Evolutionary conservation across 2,797 vertebrate species (phyloP).

Genomic region (Siniperca obscura): DNA sequence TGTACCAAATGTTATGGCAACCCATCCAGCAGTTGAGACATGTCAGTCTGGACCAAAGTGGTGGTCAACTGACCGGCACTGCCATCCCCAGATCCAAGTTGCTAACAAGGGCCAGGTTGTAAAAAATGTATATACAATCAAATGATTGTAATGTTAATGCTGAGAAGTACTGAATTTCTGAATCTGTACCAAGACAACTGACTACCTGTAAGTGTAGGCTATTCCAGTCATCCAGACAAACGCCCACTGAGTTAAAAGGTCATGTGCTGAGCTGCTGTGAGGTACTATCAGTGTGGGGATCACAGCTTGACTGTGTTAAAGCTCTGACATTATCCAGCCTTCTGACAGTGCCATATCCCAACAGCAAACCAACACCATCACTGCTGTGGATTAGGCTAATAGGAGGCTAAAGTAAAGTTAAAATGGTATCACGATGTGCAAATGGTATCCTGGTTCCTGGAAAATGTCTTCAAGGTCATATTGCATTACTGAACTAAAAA

Average conservation of each 20-base stretch:
- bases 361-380: conserved; percentile 25
- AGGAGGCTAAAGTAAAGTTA: conserved; percentile 16
- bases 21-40: no score
- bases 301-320: conserved; percentile 26
- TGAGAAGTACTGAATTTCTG: neutral
- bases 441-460: neutral
- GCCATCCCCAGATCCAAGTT: neutral
- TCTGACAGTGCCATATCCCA: conserved; percentile 19
- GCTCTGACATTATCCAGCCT: conserved; percentile 19
- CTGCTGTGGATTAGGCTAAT: conserved; percentile 31
- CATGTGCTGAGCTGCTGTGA: conserved; percentile 25
- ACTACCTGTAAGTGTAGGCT: neutral
- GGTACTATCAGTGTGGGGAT: conserved; percentile 30
- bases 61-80: no score
- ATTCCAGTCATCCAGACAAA: conserved; percentile 12
- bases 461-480: conserved; percentile 24
- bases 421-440: neutral
- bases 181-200: neutral
- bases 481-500: neutral
- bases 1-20: no score
- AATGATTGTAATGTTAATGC: neutral
- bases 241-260: conserved; percentile 27
- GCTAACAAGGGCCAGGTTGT: neutral
- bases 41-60: no score
- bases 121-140: neutral